A percentile compares a stretch with the other conserved stretches of the same genome.
These are phyloP conservation scores for Crotalus helleri DNA, from an alignment of 2,113 vertebrate species.

Conservation along the genomic window DNA sequence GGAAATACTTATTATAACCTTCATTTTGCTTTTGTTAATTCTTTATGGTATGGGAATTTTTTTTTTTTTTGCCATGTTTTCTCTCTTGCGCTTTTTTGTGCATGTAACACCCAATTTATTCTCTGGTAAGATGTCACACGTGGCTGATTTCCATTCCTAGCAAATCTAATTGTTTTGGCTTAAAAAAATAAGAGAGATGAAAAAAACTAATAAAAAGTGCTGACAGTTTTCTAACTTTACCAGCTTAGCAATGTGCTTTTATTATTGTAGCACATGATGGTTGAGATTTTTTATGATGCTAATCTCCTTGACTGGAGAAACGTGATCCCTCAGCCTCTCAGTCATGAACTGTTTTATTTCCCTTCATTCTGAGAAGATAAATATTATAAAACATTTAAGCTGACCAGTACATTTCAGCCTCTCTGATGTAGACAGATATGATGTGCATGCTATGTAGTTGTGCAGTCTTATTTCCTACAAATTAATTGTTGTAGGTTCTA, in stretches of 20 bases:
- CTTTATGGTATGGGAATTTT: background rate
- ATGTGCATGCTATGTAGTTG: background rate
- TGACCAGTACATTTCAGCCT: constrained; percentile 32
- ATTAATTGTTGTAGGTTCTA: background rate
- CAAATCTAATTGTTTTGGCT: background rate
- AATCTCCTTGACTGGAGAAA: background rate
- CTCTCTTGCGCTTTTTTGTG: background rate
- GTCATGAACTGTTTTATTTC: constrained; percentile 19
- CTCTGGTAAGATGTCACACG: constrained; percentile 4
- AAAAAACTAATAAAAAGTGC: background rate
- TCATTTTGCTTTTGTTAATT: background rate
- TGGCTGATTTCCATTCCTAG: constrained; percentile 1
- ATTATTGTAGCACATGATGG: background rate
- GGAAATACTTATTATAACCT: background rate
- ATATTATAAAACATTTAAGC: constrained; percentile 30
- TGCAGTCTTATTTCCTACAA: background rate
- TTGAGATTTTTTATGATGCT: background rate
- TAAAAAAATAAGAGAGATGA: background rate
- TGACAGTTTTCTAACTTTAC: background rate
- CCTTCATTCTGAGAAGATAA: constrained; percentile 20
- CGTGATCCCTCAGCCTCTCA: constrained; percentile 17
- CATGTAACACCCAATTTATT: background rate
- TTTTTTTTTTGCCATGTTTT: background rate
- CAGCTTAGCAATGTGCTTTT: rapidly evolving
- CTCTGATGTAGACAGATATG: constrained; percentile 25